phyloP scores from a whole-genome alignment of 1,140 invertebrate genomes.

The Dufourea novaeangliae region DNA sequence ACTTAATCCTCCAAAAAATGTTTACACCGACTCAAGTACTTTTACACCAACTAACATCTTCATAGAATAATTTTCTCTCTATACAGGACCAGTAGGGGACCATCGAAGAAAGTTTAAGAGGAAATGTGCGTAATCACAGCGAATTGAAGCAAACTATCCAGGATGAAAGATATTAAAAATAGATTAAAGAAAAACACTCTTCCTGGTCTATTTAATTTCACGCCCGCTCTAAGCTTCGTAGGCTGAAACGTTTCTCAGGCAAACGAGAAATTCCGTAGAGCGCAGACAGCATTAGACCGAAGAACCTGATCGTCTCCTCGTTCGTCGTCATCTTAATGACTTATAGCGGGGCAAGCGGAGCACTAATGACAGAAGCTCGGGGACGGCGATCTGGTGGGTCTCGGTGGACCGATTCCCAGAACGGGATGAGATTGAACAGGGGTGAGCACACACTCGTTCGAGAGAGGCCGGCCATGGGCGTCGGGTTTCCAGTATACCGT shows the following conservation, averaged over 20 bases:
- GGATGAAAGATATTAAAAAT: slow-evolving; percentile 5
- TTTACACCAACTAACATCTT: too few species aligned
- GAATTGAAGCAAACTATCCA: too few species aligned
- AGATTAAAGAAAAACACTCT: background rate
- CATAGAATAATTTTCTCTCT: too few species aligned
- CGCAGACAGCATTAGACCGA: background rate
- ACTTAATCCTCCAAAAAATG: too few species aligned
- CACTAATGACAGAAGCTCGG: slow-evolving; percentile 48
- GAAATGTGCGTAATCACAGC: too few species aligned
- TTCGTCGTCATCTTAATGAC: slow-evolving; percentile 40
- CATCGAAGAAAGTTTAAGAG: too few species aligned
- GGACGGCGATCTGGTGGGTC: slow-evolving; percentile 53
- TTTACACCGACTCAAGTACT: too few species aligned
- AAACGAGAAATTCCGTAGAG: too few species aligned
- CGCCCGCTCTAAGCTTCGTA: background rate
- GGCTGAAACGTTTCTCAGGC: too few species aligned
- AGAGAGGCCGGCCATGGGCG: background rate
- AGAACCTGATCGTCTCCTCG: slow-evolving; percentile 5
- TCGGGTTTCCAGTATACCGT: slow-evolving; percentile 32
- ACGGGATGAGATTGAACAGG: slow-evolving; percentile 34
- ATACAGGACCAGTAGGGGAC: too few species aligned
- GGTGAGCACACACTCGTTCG: background rate
- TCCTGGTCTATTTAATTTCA: slow-evolving; percentile 1
- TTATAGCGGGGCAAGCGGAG: slow-evolving; percentile 13
- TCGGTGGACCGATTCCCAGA: slow-evolving; percentile 37